phyloP scores from a whole-genome alignment of 2,888 invertebrate genomes.

The Platycheirus rosarum region DNA sequence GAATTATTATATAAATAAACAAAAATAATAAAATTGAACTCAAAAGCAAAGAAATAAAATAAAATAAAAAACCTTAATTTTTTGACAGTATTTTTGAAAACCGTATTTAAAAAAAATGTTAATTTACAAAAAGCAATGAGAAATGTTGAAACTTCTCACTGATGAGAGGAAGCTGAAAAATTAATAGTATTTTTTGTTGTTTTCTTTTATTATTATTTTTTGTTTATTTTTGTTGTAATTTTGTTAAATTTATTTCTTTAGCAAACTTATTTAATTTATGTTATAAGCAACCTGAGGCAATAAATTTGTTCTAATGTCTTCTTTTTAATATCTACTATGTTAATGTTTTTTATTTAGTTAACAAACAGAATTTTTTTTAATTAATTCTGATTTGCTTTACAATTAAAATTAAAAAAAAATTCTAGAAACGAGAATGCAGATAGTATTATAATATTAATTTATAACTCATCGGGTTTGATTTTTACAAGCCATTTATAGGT shows the following conservation, averaged over 20 bases:
- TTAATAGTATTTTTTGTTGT: conserved; percentile 15
- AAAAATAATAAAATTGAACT: conserved; percentile 14
- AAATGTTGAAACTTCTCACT: conserved; percentile 31
- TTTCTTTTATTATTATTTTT: conserved; percentile 5
- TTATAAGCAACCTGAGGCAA: conserved; percentile 66
- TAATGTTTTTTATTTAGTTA: conserved; percentile 17
- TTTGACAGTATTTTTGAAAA: conserved; percentile 53
- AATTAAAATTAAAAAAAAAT: conserved; percentile 15
- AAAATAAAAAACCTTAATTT: conserved; percentile 45
- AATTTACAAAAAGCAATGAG: conserved; percentile 8
- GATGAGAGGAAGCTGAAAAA: conserved; percentile 55
- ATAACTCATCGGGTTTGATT: conserved; percentile 71
- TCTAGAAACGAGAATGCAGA: conserved; percentile 48
- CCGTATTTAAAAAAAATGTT: conserved; percentile 41
- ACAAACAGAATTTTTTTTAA: conserved; percentile 22
- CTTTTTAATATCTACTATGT: conserved; percentile 5
- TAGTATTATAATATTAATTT: conserved; percentile 67
- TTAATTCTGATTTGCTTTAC: conserved; percentile 16
- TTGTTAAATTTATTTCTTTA: neutral
- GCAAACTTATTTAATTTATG: conserved; percentile 49
- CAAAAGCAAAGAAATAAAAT: conserved; percentile 27
- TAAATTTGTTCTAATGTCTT: conserved; percentile 48
- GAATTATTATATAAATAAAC: conserved; percentile 31
- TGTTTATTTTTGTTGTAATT: conserved; percentile 6
- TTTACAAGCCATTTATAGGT: conserved; percentile 66